Conservation (phyloP, 2,113 vertebrate species). For the Cottus gobio region DNA sequence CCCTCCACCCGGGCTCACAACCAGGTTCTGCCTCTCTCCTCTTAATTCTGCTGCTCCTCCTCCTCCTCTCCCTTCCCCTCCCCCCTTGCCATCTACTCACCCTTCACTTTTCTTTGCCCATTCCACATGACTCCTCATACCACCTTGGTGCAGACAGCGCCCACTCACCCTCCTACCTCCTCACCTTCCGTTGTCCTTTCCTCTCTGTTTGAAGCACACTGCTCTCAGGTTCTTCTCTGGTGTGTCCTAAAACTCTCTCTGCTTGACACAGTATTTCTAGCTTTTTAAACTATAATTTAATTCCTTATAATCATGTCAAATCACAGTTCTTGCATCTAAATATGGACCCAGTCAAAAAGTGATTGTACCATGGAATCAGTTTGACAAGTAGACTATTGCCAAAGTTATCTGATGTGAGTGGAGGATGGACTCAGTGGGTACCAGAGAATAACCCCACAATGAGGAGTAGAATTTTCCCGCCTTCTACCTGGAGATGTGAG, state of each 20-base stretch:
- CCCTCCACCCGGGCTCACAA: slow-evolving; percentile 99
- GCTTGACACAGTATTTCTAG: slow-evolving; percentile 31
- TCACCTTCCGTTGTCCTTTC: slow-evolving; percentile 64
- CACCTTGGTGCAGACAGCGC: slow-evolving; percentile 56
- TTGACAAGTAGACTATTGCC: slow-evolving; percentile 1
- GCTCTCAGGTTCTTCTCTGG: slow-evolving; percentile 70
- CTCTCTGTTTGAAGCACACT: slow-evolving; percentile 62
- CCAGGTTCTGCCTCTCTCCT: slow-evolving; percentile 94
- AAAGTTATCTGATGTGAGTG: slow-evolving; percentile 1
- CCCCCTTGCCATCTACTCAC: slow-evolving; percentile 60
- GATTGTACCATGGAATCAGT: slow-evolving; percentile 1
- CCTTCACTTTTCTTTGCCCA: slow-evolving; percentile 68
- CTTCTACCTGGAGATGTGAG: slow-evolving; percentile 73
- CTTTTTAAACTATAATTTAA: slow-evolving; percentile 27
- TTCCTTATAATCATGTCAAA: slow-evolving; percentile 24
- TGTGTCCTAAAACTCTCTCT: slow-evolving; percentile 35
- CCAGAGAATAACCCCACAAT: slow-evolving; percentile 64
- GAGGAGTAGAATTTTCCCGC: slow-evolving; percentile 55
- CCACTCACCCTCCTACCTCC: slow-evolving; percentile 54
- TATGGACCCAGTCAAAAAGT: not conserved
- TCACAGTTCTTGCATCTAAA: slow-evolving; percentile 22
- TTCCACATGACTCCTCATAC: slow-evolving; percentile 58
- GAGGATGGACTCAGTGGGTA: slow-evolving; percentile 19
- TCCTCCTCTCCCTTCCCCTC: slow-evolving; percentile 58
- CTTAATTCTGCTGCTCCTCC: slow-evolving; percentile 79